Evolutionary conservation across 2,797 vertebrate genomes (phyloP), one percentile per base, ranked within the genome.

Genomic region (Phoxinus dragarum): DNA sequence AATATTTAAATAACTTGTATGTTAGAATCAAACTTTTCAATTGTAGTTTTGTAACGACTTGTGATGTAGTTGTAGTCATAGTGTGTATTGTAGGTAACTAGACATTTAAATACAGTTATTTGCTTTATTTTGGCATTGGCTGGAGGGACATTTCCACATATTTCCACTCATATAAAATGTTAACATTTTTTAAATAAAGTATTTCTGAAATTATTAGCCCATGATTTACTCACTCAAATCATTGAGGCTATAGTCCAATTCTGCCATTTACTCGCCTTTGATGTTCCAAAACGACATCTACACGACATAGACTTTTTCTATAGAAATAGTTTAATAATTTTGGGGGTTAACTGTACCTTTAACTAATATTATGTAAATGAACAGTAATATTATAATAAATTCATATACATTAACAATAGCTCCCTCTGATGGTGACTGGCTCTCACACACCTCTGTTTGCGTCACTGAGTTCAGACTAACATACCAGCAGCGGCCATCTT

Each of bases 401-500:
- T 36, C 2, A 36, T 74, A 73, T 14, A 16, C 21, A 47, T 27
- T 31, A 21, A 14, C 42, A 38, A 8, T 42, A 54, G 67, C 82
- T 86, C 86, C 86, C 71, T 21, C 86, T 85, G 31, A n/a, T 44
- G 87, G 40, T n/a, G n/a, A 47, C 19, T 36, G 40, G 17, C 42
- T 10, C 31, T 49, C 71, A 82, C 36, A 82, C 36, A 81, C 66
- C 88, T 85, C 91, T 90, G 91, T 91, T 94, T 79, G 93, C 95
- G 95, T 96, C 94, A 96, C 90, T 82, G 88, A 88, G 86, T 88
- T 91, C 92, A 93, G 91, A 94, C 85, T 78, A 89, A 89, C 84
- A 87, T 90, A 91, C 84, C 86, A 92, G 90, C 91, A 91, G 95
- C 95, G 93, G 96, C 96, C 96, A 96, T 96, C 94, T 96, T 96